Evolutionary conservation across 2,113 vertebrate species (phyloP).

Genomic region (Ovis canadensis): DNA sequence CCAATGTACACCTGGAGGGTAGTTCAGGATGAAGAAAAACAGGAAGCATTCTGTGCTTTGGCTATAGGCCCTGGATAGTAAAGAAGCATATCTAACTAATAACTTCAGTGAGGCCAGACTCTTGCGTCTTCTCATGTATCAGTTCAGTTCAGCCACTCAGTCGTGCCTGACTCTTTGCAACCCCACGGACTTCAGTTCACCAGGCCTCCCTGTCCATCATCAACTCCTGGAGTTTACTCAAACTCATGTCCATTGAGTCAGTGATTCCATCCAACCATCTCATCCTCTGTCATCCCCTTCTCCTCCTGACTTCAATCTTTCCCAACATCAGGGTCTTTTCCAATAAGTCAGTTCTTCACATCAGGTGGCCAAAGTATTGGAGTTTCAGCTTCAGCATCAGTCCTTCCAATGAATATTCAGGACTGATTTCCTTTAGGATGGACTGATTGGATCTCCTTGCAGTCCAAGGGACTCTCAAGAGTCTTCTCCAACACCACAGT

Average conservation of each 20-base stretch:
- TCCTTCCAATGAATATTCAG: not conserved
- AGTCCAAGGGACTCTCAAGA: not conserved
- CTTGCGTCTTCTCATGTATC: not conserved
- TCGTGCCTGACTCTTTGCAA: rapidly evolving
- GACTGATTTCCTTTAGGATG: not conserved
- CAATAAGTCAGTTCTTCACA: not conserved
- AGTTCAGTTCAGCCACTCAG: not conserved
- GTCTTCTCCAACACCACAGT: not conserved
- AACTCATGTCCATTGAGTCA: not conserved
- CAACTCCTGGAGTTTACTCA: not conserved
- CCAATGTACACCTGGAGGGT: not conserved
- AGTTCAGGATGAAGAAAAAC: not conserved
- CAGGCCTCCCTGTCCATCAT: not conserved
- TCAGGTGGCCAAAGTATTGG: not conserved
- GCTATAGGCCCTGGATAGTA: not conserved
- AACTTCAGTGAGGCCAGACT: not conserved
- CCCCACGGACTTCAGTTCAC: not conserved
- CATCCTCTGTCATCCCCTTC: not conserved
- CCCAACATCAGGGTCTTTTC: not conserved
- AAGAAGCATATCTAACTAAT: not conserved
- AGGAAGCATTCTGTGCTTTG: not conserved
- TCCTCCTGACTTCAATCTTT: not conserved
- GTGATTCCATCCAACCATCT: not conserved
- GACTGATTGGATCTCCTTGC: not conserved
- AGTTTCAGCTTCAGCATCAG: not conserved